phyloP scores from a whole-genome alignment of 2,888 invertebrate genomes.

The Diplolepis rosae region DNA sequence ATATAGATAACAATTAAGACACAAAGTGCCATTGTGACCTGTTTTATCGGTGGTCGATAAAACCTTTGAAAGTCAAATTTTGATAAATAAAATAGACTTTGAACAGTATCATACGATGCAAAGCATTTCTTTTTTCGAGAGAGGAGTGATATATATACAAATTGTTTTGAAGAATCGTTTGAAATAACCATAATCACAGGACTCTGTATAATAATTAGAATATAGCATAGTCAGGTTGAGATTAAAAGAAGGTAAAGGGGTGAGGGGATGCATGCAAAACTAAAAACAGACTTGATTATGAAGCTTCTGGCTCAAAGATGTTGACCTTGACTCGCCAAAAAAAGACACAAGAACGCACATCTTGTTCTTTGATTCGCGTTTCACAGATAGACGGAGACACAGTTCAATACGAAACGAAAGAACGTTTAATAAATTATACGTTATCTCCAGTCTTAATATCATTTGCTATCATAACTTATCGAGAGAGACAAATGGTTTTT shows the following conservation, averaged over 20 bases:
- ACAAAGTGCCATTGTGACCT: background rate
- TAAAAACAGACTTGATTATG: conserved; percentile 18
- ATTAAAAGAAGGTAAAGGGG: background rate
- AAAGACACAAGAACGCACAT: conserved; percentile 17
- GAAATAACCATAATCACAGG: no score
- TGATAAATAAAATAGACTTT: background rate
- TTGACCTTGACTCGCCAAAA: conserved; percentile 28
- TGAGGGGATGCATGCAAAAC: background rate
- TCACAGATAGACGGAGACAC: background rate
- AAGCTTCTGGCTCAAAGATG: conserved; percentile 22
- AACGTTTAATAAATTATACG: conserved; percentile 8
- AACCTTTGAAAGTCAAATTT: background rate
- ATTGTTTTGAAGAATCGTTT: no score
- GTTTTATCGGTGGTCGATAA: background rate
- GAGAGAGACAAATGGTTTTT: background rate
- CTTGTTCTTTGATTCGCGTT: conserved; percentile 15
- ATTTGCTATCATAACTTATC: background rate
- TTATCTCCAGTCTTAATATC: background rate
- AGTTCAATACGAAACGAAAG: background rate
- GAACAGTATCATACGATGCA: background rate
- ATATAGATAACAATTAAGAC: background rate
- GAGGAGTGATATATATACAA: background rate
- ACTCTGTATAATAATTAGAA: no score
- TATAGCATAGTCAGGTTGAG: no score
- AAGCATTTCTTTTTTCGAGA: background rate